Evolutionary conservation across 2,888 invertebrate genomes (phyloP), one percentile per base, ranked within the genome.

Genomic region (Drosophila anomelani): DNA sequence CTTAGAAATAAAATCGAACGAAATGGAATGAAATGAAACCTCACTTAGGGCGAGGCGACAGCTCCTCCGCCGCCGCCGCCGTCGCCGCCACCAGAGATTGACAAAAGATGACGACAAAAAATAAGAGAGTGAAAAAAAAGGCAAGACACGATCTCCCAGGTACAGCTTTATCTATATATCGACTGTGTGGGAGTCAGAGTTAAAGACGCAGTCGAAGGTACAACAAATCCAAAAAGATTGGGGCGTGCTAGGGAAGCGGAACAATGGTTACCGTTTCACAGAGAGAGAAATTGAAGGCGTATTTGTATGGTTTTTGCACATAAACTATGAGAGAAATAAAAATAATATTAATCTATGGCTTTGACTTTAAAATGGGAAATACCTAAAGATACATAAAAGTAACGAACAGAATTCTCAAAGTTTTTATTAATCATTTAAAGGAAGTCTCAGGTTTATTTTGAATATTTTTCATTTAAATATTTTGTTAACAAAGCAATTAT

Each of bases 11-110:
- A 60, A 60, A 55, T 60, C 57, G 66, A 67, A 53, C 77, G 72
- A 70, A 70, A 77, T 72, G 75, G 80, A 74, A 58, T 78, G 81
- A 84, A 83, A 85, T 76, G 77, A 85, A 88, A 88, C 84, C 86
- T 77, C 88, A 84, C 88, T 82, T 80, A 84, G 77, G 87, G 83
- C 81, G 51, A 79, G 86, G 83, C 80, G 51, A 76, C 82, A 76
- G 81, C 85, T 82, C 23, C 20, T 20, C 87, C 81, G 43, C 23
- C 23, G 23, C 46, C n/a, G 46, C 84, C 85, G 85, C 87, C 81
- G 43, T 15, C 23, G 23, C 46, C 26, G 46, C n/a, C 47, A 79
- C 68, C 78, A 76, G 32, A 68, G 76, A 78, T 76, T 80, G 78
- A 85, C 83, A 88, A 83, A 78, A 75, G 72, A 74, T 68, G 75